Base-by-base conservation (phyloP, 2,797 vertebrate species). In the Paedocypris micromegethes region DNA sequence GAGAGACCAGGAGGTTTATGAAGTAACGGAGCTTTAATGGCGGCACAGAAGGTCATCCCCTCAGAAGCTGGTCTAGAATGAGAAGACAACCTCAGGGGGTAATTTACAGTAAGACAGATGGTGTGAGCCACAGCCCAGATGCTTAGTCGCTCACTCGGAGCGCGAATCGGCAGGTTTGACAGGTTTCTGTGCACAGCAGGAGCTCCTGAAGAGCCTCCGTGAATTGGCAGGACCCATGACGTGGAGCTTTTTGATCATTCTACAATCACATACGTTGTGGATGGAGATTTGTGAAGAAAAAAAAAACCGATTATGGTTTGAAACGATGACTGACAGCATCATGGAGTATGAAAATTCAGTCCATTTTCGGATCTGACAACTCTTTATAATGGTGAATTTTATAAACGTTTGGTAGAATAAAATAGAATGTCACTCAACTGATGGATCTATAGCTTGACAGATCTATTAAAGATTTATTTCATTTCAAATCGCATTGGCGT, bases 11-110 rank as follows among this genome's bases (percentile, higher is more conserved):
- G 72, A 81, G 81, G 79, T 78, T 79, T 81, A 79, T 78, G 73
- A 81, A 80, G 80, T 78, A 78, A 82, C 51, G 74, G 84, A 76
- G 66, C 73, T 87, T 86, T 83, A 77, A 82, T 72, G 66, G 73
- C 73, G 55, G 70, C 75, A 72, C 77, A 80, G 86, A 89, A 87
- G 84, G 84, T 87, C 84, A 82, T 5, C 60, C 52, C 72, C 61
- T 70, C 71, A 70, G 75, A 83, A 79, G 68, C 64, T 74, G 70
- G 75, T 70, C 76, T 78, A 75, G 70, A 79, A 79, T 77, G 77
- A 63, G 72, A 64, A 79, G 81, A 80, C 71, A 77, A 79, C 77
- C 75, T 42, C 68, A 56, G 78, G 73, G 77, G 72, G 66, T 77
- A 72, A 83, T 83, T 83, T 83, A 81, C 77, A 78, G 74, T 38